A percentile compares a stretch with the other conserved stretches of the same genome.
These are phyloP conservation scores for Stenurella melanura DNA, from an alignment of 2,888 invertebrate species.

Conservation along the genomic window DNA sequence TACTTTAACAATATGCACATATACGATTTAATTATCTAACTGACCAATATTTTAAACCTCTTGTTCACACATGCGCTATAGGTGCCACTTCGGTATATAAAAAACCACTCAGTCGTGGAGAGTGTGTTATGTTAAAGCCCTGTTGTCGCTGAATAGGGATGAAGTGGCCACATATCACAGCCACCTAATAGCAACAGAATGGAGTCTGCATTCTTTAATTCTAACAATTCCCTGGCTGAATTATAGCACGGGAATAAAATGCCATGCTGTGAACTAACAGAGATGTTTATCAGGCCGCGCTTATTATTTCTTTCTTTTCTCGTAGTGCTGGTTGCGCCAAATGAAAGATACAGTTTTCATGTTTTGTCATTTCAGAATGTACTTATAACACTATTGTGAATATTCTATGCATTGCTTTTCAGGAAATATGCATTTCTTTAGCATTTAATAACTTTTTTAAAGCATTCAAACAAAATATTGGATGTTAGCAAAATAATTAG, in stretches of 20 bases:
- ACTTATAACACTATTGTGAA: too few species aligned
- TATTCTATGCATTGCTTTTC: too few species aligned
- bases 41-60: not conserved
- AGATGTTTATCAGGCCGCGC: constrained; percentile 59
- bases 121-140: constrained; percentile 18
- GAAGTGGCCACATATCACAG: constrained; percentile 52
- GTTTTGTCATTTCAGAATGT: not conserved
- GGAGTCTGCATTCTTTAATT: constrained; percentile 61
- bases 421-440: too few species aligned
- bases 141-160: constrained; percentile 28
- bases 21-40: not conserved
- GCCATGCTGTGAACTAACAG: constrained; percentile 57
- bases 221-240: constrained; percentile 58
- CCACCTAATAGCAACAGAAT: constrained; percentile 60
- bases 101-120: constrained; percentile 14
- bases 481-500: too few species aligned
- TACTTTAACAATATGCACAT: too few species aligned
- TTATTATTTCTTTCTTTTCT: constrained; percentile 52
- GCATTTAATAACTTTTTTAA: too few species aligned
- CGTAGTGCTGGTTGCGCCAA: not conserved
- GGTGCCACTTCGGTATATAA: constrained; percentile 5
- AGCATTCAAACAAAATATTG: too few species aligned
- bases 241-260: constrained; percentile 61
- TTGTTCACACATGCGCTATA: not conserved
- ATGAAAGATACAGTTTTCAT: not conserved